Evolutionary conservation across 2,113 vertebrate genomes (phyloP), one percentile per base, ranked within the genome.

Genomic region (Geothlypis trichas): DNA sequence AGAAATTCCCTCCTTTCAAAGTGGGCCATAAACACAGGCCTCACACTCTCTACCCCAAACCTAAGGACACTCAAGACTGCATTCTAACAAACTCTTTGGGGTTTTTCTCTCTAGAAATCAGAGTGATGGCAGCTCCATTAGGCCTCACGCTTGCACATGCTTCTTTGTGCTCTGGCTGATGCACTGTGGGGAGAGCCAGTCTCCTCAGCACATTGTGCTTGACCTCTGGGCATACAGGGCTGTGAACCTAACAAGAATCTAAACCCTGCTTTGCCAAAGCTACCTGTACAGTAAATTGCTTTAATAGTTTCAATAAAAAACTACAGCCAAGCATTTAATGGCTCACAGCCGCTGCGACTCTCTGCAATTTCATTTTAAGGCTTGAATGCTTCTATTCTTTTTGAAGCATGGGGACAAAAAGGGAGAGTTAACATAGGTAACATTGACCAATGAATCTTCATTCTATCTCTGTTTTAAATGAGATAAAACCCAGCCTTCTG

Each of bases 281-380:
- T 80, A 71, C 84, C 89, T 94, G 63, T 85, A 63, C 2, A 9
- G 41, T 72, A 86, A 90, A 93, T 52, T 83, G 55, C 51, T 88
- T 72, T 85, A 62, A 66, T 62, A 83, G 68, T 93, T 96, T 93
- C 28, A 67, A 67, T 67, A 3, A 46, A 67, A 85, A 92, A 42
- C 27, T 39, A 51, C n/a, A 80, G 42, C 30, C 67, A 73, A 55
- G 63, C 51, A 42, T 87, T 96, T 91, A 94, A 82, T 49, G n/a
- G 59, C 51, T 90, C 52, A 67, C 35, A 85, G 80, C 89, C 4
- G 24, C 33, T 82, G 67, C 11, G 4, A 55, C 31, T 85, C 46
- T 28, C 16, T 30, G 37, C 76, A 51, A 89, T 77, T 85, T 35
- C 49, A 73, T 78, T 94, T 87, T 27, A 88, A 87, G 51, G 39